phyloP scores from a whole-genome alignment of 2,888 invertebrate species.

The Minunthozetes semirufus region DNA sequence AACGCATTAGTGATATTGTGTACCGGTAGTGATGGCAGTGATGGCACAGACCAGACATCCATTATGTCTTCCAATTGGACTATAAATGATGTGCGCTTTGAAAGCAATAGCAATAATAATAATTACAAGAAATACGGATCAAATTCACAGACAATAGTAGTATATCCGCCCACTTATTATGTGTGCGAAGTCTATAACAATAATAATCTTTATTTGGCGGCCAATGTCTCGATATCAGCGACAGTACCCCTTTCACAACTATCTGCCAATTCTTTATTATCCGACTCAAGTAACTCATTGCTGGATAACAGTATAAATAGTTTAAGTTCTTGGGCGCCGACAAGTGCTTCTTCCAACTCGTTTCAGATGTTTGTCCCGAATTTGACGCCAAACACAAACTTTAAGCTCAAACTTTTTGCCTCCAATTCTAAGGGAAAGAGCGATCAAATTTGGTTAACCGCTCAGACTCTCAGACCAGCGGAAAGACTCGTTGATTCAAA shows the following conservation, averaged over 20 bases:
- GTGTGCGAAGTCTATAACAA: constrained; percentile 36
- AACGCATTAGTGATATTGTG: constrained; percentile 35
- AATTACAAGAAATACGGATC: not conserved
- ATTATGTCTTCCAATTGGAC: not conserved
- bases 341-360: not conserved
- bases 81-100: constrained; percentile 12
- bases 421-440: constrained; percentile 33
- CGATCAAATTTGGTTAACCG: constrained; percentile 35
- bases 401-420: constrained; percentile 31
- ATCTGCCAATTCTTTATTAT: constrained; percentile 8
- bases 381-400: constrained; percentile 29
- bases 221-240: constrained; percentile 26
- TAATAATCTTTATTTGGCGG: constrained; percentile 12
- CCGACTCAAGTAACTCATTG: not conserved
- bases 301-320: not conserved
- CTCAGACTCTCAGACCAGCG: constrained; percentile 35
- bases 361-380: constrained; percentile 32
- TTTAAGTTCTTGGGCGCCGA: not conserved
- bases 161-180: constrained; percentile 37
- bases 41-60: not conserved
- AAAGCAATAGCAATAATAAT: constrained; percentile 14
- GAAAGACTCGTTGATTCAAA: constrained; percentile 34
- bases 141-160: constrained; percentile 27
- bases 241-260: constrained; percentile 23
- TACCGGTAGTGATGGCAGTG: constrained; percentile 17